Conservation (phyloP, 2,113 vertebrate genomes). For the Oncorhynchus masou region DNA sequence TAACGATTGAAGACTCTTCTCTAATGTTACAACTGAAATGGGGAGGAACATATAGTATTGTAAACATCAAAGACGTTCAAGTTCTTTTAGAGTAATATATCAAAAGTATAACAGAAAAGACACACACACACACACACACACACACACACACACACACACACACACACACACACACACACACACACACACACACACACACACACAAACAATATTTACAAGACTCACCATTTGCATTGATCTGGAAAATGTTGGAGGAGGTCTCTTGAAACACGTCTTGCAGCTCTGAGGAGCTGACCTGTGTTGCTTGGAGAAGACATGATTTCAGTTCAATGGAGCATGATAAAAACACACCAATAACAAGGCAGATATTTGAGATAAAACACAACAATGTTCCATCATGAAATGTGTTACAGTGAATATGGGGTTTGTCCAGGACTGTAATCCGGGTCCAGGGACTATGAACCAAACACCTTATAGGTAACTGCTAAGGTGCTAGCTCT, state of each 20-base stretch:
- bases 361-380: too few species aligned
- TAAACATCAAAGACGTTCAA: background rate
- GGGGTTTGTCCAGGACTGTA: background rate
- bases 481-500: too few species aligned
- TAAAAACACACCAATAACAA: too few species aligned
- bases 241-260: constrained; percentile 82
- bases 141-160: background rate
- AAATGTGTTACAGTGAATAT: too few species aligned
- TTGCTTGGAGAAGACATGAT: constrained; percentile 62
- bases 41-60: constrained; percentile 15
- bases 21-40: constrained; percentile 80
- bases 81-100: background rate
- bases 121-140: background rate
- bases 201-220: constrained; percentile 1
- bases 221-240: constrained; percentile 85
- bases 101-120: background rate
- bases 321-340: too few species aligned
- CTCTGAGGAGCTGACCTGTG: constrained; percentile 80
- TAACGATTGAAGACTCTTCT: constrained; percentile 83
- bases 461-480: background rate
- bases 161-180: too few species aligned
- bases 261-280: constrained; percentile 89
- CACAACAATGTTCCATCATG: too few species aligned
- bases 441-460: background rate
- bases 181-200: constrained; percentile 4